Base-by-base conservation (phyloP, 37 sponge, comb jelly and placozoan genomes). In the Diacarnus erythraeanus region DNA sequence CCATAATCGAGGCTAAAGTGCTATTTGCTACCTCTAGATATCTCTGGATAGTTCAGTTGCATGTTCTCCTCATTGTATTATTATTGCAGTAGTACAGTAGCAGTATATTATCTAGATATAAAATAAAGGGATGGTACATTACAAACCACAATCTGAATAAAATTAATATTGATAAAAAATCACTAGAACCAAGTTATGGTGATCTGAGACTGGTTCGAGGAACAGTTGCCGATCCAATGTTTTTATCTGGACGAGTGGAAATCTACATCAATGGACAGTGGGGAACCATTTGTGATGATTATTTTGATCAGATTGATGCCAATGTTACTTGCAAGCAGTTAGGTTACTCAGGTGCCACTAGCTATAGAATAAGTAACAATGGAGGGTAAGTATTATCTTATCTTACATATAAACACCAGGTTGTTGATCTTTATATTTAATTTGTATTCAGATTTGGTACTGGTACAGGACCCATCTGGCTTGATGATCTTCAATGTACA, bases 191-290 rank as follows among this genome's bases (percentile, higher is more conserved):
- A 20, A 12, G 6, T n/a, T 44, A 74, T 34, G 74, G 74, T 43
- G 74, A 47, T 26, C 36, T 74, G 74, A 47, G 74, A 34, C 27
- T 74, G 36, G 74, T 33, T 6, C 29, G 57, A 2, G 33, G 34
- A 18, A 54, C 57, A 51, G 54, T 47, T 33, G 25, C 74, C 1
- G 35, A 47, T 26, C 4, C 56, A 25, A 54, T 20, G 5, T 74
- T 51, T 57, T 51, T 34, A 20, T 74, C 74, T 54, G 74, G 74
- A 31, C 30, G 74, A 54, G 54, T 74, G 31, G 74, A 74, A 35
- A 74, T 74, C 74, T 74, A 30, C 74, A 54, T 47, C 4, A 74
- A 54, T 74, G 74, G 74, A 27, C 57, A 57, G 57, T 74, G 74
- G 74, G 74, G 74, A 15, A 74, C 74, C 20, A 33, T 74, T 5